Conservation (phyloP, 2,888 invertebrate species). For the Hermaeophaga mercurialis region DNA sequence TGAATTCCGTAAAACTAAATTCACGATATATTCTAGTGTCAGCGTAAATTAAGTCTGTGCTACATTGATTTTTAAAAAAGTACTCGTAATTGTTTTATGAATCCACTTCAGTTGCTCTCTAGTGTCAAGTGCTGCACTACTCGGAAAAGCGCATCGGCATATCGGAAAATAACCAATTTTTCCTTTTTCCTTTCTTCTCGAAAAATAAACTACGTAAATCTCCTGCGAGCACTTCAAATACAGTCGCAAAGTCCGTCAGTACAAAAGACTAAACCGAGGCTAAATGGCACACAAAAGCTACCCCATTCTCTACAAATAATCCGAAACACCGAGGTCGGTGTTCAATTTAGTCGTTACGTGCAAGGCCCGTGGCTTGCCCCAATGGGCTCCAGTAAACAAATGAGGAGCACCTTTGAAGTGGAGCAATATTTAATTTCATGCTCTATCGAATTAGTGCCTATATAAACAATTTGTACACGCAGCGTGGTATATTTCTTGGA, state of each 20-base stretch:
- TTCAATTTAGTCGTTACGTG: constrained; percentile 6
- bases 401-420: constrained; percentile 17
- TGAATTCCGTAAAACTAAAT: too few species aligned
- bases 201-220: constrained; percentile 8
- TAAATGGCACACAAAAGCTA: constrained; percentile 4
- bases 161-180: constrained; percentile 7
- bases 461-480: constrained; percentile 10
- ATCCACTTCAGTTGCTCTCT: too few species aligned
- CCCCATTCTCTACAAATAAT: constrained; percentile 4
- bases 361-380: not conserved
- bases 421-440: constrained; percentile 17
- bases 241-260: not conserved
- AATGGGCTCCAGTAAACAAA: constrained; percentile 12
- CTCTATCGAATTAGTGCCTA: constrained; percentile 14
- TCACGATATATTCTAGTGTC: too few species aligned
- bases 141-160: constrained; percentile 2
- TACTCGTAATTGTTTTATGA: too few species aligned
- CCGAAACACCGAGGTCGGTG: constrained; percentile 8
- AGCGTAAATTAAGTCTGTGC: too few species aligned
- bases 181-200: not conserved
- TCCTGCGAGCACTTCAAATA: constrained; percentile 7
- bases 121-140: constrained; percentile 1
- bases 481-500: not conserved
- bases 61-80: too few species aligned
- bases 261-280: constrained; percentile 3